Evolutionary conservation across 2,888 invertebrate species (phyloP).

Genomic region (Watsonalla cultraria): DNA sequence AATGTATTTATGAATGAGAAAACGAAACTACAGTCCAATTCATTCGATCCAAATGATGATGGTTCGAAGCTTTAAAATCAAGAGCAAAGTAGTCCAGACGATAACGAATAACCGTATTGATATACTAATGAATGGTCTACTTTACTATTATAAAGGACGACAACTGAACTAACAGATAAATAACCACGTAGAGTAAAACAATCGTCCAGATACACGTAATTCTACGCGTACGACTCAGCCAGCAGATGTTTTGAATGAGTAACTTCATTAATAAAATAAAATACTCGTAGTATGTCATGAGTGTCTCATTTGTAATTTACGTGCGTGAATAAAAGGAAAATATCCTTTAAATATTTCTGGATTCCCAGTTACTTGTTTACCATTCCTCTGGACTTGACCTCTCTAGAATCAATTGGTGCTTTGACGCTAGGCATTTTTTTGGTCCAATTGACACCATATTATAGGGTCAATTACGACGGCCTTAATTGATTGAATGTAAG

Average conservation of each 20-base stretch:
- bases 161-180: neutral
- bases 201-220: neutral
- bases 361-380: neutral
- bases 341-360: neutral
- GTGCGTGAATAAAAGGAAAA: neutral
- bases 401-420: neutral
- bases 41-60: too few species aligned
- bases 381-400: neutral
- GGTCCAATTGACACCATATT: neutral
- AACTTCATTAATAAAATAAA: neutral
- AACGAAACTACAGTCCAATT: too few species aligned
- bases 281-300: neutral
- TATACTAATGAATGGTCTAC: too few species aligned
- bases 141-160: neutral
- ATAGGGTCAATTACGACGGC: neutral
- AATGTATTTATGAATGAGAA: too few species aligned
- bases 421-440: neutral
- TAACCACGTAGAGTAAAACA: neutral
- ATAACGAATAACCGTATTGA: neutral
- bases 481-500: neutral
- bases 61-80: too few species aligned
- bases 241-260: constrained; percentile 1
- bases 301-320: neutral
- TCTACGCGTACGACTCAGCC: neutral
- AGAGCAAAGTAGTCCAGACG: too few species aligned